Evolutionary conservation across 1,140 invertebrate species (phyloP).

Genomic region (Pogonus chalceus): DNA sequence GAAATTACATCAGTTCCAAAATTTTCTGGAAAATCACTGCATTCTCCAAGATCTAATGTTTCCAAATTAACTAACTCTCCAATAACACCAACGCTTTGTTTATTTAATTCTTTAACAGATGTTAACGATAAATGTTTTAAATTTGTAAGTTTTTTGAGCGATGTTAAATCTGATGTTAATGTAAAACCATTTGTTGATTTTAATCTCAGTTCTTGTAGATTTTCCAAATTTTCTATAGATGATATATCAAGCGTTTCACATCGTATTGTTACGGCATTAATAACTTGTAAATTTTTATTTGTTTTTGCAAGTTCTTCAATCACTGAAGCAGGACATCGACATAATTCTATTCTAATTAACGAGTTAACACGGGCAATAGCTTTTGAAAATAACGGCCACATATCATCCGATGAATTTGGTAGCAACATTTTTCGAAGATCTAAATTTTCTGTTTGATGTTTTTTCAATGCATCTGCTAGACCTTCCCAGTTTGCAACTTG

Average conservation of each 20-base stretch:
- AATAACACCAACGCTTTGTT: conserved; percentile 47
- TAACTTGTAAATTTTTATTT: conserved; percentile 48
- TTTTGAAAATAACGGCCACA: conserved; percentile 58
- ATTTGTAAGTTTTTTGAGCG: conserved; percentile 45
- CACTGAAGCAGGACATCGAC: conserved; percentile 58
- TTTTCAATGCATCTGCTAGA: conserved; percentile 50
- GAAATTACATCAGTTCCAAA: conserved; percentile 52
- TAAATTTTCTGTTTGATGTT: conserved; percentile 48
- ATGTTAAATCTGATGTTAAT: conserved; percentile 46
- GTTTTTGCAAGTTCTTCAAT: conserved; percentile 53
- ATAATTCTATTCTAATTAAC: conserved; percentile 26
- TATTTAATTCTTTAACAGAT: conserved; percentile 57
- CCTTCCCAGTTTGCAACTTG: conserved; percentile 61
- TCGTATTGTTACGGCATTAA: conserved; percentile 57
- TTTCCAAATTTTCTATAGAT: conserved; percentile 41
- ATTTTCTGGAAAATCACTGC: conserved; percentile 52
- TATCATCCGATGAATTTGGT: conserved; percentile 41
- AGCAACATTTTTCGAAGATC: conserved; percentile 68
- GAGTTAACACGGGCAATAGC: conserved; percentile 36
- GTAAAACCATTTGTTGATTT: conserved; percentile 53
- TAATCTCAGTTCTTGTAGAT: conserved; percentile 54
- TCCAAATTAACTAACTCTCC: conserved; percentile 51
- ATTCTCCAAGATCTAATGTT: conserved; percentile 69
- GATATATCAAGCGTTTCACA: conserved; percentile 49
- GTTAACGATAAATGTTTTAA: conserved; percentile 60